These are phyloP conservation scores for Calidris pugnax DNA, from an alignment of 2,113 vertebrate genomes.

Conservation along the genomic window DNA sequence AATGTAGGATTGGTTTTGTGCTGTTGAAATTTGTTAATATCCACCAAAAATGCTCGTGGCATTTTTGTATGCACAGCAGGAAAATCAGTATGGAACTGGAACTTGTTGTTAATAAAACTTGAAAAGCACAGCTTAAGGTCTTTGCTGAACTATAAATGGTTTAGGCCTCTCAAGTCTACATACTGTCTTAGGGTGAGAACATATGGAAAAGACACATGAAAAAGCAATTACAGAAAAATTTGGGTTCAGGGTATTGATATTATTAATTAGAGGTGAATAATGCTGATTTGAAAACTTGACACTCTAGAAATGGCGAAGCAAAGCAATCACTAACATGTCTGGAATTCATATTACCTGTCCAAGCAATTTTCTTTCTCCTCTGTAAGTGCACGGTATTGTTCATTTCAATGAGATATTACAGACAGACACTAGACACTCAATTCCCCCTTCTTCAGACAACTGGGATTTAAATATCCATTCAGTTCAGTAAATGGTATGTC, in stretches of 20 bases:
- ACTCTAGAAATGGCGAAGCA: constrained; percentile 24
- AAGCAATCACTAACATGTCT: constrained; percentile 6
- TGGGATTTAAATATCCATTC: constrained; percentile 53
- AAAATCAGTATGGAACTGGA: constrained; percentile 58
- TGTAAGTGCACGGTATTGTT: constrained; percentile 28
- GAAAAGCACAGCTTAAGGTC: constrained; percentile 69
- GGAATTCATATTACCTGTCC: constrained; percentile 33
- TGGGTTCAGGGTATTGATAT: constrained; percentile 1
- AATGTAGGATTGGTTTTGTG: constrained; percentile 50
- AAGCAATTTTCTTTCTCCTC: constrained; percentile 39
- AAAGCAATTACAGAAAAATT: constrained; percentile 43
- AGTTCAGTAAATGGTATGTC: constrained; percentile 3
- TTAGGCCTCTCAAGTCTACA: constrained; percentile 32
- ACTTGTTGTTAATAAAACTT: constrained; percentile 69
- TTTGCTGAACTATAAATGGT: constrained; percentile 56
- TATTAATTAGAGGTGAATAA: constrained; percentile 58
- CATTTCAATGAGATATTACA: constrained; percentile 28
- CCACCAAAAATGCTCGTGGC: constrained; percentile 60
- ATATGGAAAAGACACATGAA: constrained; percentile 26
- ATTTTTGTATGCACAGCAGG: constrained; percentile 62
- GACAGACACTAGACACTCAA: constrained; percentile 19
- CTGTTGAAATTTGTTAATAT: constrained; percentile 67
- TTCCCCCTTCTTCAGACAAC: constrained; percentile 21
- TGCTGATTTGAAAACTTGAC: constrained; percentile 33
- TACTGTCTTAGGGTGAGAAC: constrained; percentile 26